Conservation (phyloP, 2,113 vertebrate species). For the Vimba vimba region DNA sequence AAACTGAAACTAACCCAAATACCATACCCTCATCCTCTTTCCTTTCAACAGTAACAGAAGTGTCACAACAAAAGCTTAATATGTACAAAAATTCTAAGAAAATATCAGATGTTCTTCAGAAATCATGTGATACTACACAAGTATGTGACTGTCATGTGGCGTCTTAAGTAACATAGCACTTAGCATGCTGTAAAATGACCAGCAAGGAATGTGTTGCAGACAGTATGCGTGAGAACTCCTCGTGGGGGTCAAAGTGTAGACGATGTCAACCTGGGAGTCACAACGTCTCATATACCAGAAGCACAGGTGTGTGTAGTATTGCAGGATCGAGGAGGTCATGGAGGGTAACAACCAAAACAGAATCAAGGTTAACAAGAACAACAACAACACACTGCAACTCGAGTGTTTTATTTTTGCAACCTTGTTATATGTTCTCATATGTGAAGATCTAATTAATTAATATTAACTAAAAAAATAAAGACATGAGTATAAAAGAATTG, state of each 20-base stretch:
- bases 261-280: constrained; percentile 1
- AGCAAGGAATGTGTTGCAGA: constrained; percentile 17
- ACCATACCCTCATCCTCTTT: not conserved
- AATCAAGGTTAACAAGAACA: constrained; percentile 21
- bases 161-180: not conserved
- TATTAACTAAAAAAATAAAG: not conserved
- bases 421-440: not conserved
- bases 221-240: constrained; percentile 1
- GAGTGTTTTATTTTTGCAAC: not conserved
- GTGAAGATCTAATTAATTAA: not conserved
- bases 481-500: not conserved
- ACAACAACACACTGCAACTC: not conserved
- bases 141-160: not conserved
- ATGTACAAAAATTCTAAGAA: not conserved
- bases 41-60: constrained; percentile 5
- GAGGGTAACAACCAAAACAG: not conserved
- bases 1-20: not conserved
- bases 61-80: not conserved
- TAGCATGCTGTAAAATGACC: not conserved
- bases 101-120: not conserved
- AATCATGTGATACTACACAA: not conserved
- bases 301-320: constrained; percentile 17
- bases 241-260: not conserved
- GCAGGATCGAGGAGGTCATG: not conserved
- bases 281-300: not conserved